A percentile compares a stretch with the other conserved stretches of the same genome.
phyloP scores from a whole-genome alignment of 2,797 vertebrate species.

The Picus viridis region DNA sequence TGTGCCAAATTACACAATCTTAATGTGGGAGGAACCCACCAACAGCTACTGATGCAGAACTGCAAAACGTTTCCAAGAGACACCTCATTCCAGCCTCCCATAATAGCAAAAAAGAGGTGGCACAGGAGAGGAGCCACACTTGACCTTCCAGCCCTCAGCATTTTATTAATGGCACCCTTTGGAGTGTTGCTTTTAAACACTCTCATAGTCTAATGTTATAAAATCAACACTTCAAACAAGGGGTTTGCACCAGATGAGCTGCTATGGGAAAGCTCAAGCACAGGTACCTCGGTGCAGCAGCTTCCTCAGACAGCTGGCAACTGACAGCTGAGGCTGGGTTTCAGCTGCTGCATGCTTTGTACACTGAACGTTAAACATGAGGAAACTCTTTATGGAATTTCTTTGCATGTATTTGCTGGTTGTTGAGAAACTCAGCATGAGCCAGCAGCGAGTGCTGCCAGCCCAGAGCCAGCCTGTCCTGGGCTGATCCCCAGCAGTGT shows the following conservation, averaged over 20 bases:
- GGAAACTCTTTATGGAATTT: neutral
- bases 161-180: neutral
- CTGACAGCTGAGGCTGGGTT: neutral
- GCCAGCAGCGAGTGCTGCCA: too few species aligned
- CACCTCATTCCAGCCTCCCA: neutral
- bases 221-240: accelerated
- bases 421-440: too few species aligned
- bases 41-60: neutral
- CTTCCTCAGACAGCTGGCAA: neutral
- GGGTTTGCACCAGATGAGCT: neutral
- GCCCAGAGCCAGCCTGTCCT: too few species aligned
- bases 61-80: neutral
- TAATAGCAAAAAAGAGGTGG: neutral
- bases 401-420: neutral
- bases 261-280: neutral
- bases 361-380: neutral
- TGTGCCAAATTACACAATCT: slow-evolving; percentile 43
- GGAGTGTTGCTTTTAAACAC: neutral
- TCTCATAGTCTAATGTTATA: neutral
- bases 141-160: neutral
- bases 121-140: neutral
- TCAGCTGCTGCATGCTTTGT: neutral
- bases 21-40: slow-evolving; percentile 43
- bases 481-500: too few species aligned
- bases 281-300: neutral